Conservation (phyloP, 53 echinoderm and acorn worm genomes). For the Echinarachnius parma region DNA sequence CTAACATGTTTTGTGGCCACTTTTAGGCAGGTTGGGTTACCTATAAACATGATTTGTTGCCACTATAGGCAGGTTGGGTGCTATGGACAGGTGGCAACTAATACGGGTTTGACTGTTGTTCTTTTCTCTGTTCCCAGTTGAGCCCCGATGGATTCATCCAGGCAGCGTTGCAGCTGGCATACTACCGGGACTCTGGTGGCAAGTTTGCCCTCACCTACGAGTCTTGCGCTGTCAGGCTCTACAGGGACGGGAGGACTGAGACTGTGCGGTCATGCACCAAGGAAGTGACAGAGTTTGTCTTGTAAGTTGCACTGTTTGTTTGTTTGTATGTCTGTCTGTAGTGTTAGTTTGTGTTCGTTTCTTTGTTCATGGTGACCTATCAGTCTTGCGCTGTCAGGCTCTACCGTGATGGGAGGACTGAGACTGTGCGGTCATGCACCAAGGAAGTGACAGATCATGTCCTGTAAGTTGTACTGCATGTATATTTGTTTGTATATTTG, state of each 20-base stretch:
- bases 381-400: slow-evolving; percentile 76
- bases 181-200: slow-evolving; percentile 56
- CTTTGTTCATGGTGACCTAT: too few species aligned
- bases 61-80: too few species aligned
- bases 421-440: slow-evolving; percentile 74
- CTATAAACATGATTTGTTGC: too few species aligned
- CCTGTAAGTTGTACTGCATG: slow-evolving; percentile 64
- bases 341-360: too few species aligned
- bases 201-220: slow-evolving; percentile 85
- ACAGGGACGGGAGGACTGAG: slow-evolving; percentile 70
- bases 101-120: too few species aligned
- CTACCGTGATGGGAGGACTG: slow-evolving; percentile 70
- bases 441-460: slow-evolving; percentile 60
- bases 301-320: too few species aligned
- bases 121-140: too few species aligned
- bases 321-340: too few species aligned
- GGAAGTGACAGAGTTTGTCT: slow-evolving; percentile 57
- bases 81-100: too few species aligned
- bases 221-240: slow-evolving; percentile 73
- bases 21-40: too few species aligned
- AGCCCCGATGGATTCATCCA: slow-evolving; percentile 85
- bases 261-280: slow-evolving; percentile 73
- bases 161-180: slow-evolving; percentile 71
- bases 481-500: too few species aligned
- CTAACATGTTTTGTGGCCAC: too few species aligned